Percentiles rank a stretch among this genome's conserved stretches.
Conservation (phyloP, 2,113 vertebrate genomes). For the Callionymus lyra region DNA sequence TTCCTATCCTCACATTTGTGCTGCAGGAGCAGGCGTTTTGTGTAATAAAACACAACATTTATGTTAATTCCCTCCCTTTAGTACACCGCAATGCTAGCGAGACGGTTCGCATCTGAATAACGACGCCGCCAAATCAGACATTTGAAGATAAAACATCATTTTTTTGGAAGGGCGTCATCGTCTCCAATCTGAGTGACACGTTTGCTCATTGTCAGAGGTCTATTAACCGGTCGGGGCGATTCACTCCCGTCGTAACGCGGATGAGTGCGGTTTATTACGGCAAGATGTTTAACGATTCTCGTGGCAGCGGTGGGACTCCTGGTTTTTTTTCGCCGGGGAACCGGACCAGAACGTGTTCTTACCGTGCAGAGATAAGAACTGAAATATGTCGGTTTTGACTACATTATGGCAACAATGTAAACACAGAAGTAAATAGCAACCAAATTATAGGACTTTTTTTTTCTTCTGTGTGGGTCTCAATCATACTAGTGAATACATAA, state of each 20-base stretch:
- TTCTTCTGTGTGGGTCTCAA: no score
- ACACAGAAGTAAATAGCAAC: neutral
- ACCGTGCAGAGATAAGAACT: slow-evolving; percentile 4
- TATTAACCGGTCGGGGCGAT: slow-evolving; percentile 32
- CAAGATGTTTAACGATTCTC: slow-evolving; percentile 9
- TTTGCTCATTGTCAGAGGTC: slow-evolving; percentile 30
- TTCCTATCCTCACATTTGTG: slow-evolving; percentile 30
- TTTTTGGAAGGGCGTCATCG: slow-evolving; percentile 19
- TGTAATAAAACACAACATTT: slow-evolving; percentile 43
- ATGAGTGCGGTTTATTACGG: slow-evolving; percentile 29
- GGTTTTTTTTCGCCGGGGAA: slow-evolving; percentile 11
- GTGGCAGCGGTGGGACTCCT: slow-evolving; percentile 7
- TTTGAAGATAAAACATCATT: slow-evolving; percentile 56
- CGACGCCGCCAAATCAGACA: slow-evolving; percentile 56
- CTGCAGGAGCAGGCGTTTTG: slow-evolving; percentile 35
- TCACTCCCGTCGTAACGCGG: slow-evolving; percentile 24
- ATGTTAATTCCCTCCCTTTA: slow-evolving; percentile 46
- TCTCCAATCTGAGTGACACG: slow-evolving; percentile 35
- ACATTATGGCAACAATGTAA: slow-evolving; percentile 29
- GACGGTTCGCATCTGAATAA: slow-evolving; percentile 60
- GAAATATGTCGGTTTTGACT: neutral
- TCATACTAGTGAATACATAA: no score
- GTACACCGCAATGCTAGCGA: slow-evolving; percentile 33
- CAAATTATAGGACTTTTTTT: no score
- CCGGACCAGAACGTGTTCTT: slow-evolving; percentile 4